Conservation (phyloP, 2,113 vertebrate genomes). For the Hemibagrus wyckioides region DNA sequence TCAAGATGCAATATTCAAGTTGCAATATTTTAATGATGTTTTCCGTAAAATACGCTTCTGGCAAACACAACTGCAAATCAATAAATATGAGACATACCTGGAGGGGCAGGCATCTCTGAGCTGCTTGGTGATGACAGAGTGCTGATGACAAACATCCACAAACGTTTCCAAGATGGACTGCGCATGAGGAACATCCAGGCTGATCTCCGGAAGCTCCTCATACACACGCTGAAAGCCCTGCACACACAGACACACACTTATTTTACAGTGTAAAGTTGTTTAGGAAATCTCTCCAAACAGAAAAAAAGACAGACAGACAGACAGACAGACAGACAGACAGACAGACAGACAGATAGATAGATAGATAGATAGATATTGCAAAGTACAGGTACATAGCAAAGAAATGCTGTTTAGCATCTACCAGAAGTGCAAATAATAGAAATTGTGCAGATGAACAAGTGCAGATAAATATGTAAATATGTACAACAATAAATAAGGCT, state of each 20-base stretch:
- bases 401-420: too few species aligned
- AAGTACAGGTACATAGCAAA: too few species aligned
- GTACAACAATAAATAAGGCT: too few species aligned
- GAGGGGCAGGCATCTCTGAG: conserved; percentile 80
- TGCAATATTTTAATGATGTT: neutral
- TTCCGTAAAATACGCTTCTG: neutral
- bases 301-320: too few species aligned
- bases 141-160: conserved; percentile 81
- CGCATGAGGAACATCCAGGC: conserved; percentile 80
- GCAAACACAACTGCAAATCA: neutral
- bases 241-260: neutral
- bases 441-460: too few species aligned
- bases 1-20: neutral
- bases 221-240: conserved; percentile 86
- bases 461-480: too few species aligned
- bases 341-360: too few species aligned
- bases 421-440: too few species aligned
- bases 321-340: too few species aligned
- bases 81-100: conserved; percentile 64
- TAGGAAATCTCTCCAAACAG: too few species aligned
- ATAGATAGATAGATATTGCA: too few species aligned
- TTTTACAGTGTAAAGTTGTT: neutral
- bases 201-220: conserved; percentile 80
- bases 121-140: conserved; percentile 80
- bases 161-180: conserved; percentile 81